Evolutionary conservation across 2,113 vertebrate species (phyloP), one percentile per base, ranked within the genome.

Genomic region (Zonotrichia leucophrys): DNA sequence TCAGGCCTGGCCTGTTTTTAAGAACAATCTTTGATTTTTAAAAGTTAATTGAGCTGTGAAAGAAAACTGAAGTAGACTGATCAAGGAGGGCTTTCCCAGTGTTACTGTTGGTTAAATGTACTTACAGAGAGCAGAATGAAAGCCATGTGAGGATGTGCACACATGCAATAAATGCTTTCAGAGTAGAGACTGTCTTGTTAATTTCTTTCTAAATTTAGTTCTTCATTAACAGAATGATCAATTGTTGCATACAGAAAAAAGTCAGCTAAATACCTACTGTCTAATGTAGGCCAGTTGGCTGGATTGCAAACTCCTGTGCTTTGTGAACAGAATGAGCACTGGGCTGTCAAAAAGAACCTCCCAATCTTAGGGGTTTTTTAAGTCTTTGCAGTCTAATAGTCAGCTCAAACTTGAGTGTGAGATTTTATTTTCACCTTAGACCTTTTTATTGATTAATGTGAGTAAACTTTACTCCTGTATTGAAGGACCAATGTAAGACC

Each of bases 191-290:
- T 60, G 8, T 59, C 10, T 46, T 49, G 49, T 68, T 64, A 23
- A 75, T 90, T 89, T 88, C 15, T 80, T 81, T 88, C 66, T 88
- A 94, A 87, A 82, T 84, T 68, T 52, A 82, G 25, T 27, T 91
- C 89, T 79, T 91, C 22, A 42, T 75, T 92, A 91, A 56, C 49
- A 75, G 31, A 82, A 66, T 76, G 35, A 63, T 69, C 1, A 3
- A 60, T 12, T 63, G 59, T 74, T 91, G 56, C 15, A 21, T 52
- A 7, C 25, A 55, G 55, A 77, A 37, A 72, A 59, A 63, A 31
- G 1, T 35, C 59, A 78, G 37, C 49, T 70, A 44, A 92, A 81
- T 74, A 37, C 30, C 33, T 80, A 1, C 33, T 62, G 35, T 41
- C 30, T 77, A 46, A 59, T 39, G 47, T 46, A 31, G 41, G 33